Conservation (phyloP, 2,797 vertebrate species). For the Tenualosa ilisha region DNA sequence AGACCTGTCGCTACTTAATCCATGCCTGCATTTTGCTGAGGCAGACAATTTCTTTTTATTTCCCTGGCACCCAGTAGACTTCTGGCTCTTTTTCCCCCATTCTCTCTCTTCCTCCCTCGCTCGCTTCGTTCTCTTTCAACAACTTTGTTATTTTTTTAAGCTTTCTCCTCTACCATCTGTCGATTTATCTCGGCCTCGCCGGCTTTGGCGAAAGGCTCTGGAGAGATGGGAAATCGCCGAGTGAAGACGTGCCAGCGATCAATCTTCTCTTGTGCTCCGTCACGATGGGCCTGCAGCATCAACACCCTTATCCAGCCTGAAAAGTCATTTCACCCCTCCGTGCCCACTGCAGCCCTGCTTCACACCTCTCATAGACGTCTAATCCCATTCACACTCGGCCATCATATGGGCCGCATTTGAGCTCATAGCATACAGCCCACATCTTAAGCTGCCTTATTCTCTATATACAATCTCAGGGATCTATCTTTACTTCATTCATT, state of each 20-base stretch:
- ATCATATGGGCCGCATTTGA: constrained; percentile 47
- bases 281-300: constrained; percentile 51
- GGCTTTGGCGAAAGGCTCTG: constrained; percentile 46
- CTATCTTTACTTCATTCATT: constrained; percentile 29
- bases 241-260: constrained; percentile 64
- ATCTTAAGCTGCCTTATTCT: not conserved
- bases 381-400: constrained; percentile 59
- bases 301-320: constrained; percentile 53
- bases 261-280: constrained; percentile 62
- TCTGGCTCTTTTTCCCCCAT: constrained; percentile 28
- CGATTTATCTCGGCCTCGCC: constrained; percentile 48
- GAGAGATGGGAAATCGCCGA: constrained; percentile 55
- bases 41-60: constrained; percentile 26
- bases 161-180: constrained; percentile 58
- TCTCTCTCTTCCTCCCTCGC: constrained; percentile 31
- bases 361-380: constrained; percentile 43
- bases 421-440: constrained; percentile 12
- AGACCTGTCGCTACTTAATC: constrained; percentile 7
- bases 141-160: constrained; percentile 54
- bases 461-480: constrained; percentile 13
- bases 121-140: constrained; percentile 48
- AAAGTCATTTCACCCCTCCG: constrained; percentile 54
- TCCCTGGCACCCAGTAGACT: constrained; percentile 34
- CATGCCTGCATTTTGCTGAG: constrained; percentile 28
- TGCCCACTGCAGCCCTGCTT: constrained; percentile 33